Base-by-base conservation (phyloP, 2,888 invertebrate genomes). In the Rotaria sp. region DNA sequence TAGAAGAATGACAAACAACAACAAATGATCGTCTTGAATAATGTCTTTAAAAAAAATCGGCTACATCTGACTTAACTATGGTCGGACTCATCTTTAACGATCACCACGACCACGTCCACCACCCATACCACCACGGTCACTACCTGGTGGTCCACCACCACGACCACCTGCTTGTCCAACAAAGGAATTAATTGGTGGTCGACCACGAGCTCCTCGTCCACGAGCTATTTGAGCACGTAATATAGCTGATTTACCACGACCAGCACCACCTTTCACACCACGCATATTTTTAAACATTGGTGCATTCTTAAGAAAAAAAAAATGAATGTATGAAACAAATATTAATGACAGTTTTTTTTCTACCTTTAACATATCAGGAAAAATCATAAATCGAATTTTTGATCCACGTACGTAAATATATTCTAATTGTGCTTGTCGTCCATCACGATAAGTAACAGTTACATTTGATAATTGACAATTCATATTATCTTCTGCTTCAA, bases 401-500 rank as follows among this genome's bases (percentile, higher is more conserved):
- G 97, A 97, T 35, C 99, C 99, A 88, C 99, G 93, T 88, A 99
- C 96, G 91, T 96, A 99, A 13, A 99, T 97, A 92, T 98, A 97
- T 91, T 99, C 98, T 88, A 99, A 92, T 90, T 96, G 95, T 10
- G 95, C 94, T 1, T 96, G 95, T 88, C 96, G 93, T 11, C 99
- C 99, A 91, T 99, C 98, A 87, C 99, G 89, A 90, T 96, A 95
- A 0, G 97, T 97, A 26, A 96, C 96, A 30, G 95, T 95, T 75
- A 97, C 95, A 90, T 89, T 90, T 87, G 95, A 94, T 95, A 99
- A 95, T 92, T 98, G 97, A 92, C 97, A 97, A 93, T 99, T 99
- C 99, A 99, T 99, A 91, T 99, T 99, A 92, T 99, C 99, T 91
- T 99, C 99, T 13, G 99, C 99, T 93, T 99, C 99, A 84, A 99